Evolutionary conservation across 2,797 vertebrate genomes (phyloP), one percentile per base, ranked within the genome.

Genomic region (Leptoclinus maculatus): DNA sequence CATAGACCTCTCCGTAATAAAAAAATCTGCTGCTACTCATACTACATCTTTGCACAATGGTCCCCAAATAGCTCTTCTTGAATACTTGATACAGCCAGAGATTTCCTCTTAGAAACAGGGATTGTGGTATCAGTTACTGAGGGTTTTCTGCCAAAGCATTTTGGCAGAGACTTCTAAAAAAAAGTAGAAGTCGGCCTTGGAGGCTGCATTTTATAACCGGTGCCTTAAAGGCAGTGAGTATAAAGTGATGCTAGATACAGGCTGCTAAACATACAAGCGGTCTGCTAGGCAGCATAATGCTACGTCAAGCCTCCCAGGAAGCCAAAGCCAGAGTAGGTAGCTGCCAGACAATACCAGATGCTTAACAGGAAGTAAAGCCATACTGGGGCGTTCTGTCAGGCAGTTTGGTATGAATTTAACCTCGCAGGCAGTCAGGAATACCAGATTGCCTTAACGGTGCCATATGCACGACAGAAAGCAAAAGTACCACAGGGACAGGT

Each of bases 281-380:
- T 74, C 66, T 82, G 73, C 84, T 69, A 2, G 67, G 80, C 65
- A 78, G 78, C 77, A 27, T 66, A 77, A 63, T 62, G 65, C 71
- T 41, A 75, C 62, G 67, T 68, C 65, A 63, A 70, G 74, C 63
- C 64, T 79, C 84, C 58, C 78, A 80, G 79, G 41, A 83, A 87
- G 87, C 85, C 71, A 29, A 29, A 71, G 75, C 66, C 27, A 56
- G 60, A 78, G 38, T 32, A 72, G 75, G 53, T 72, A 45, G 76
- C 77, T 90, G 85, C 84, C 85, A 85, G 82, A 87, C 81, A 82
- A 79, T 78, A 74, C 67, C 84, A 91, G 82, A 85, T 77, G 80
- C 82, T 78, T 79, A 74, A 87, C 76, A 80, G 86, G 80, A 90
- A 88, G 82, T 80, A 63, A 74, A 83, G 83, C 74, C 76, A 77